These are phyloP conservation scores for Callinectes sapidus DNA, from an alignment of 2,888 invertebrate species.

Conservation along the genomic window DNA sequence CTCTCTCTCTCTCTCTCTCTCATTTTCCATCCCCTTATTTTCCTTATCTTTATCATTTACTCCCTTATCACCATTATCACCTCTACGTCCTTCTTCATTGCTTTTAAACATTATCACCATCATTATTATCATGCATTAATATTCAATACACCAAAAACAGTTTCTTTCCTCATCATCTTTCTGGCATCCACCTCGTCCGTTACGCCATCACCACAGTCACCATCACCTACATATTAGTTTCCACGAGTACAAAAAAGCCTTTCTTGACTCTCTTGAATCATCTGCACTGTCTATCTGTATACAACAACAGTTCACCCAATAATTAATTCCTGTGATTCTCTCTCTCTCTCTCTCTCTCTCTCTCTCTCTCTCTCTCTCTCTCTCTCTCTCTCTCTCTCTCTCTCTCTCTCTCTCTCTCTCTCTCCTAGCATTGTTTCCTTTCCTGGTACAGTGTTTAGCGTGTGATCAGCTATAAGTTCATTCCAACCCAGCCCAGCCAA, in stretches of 20 bases:
- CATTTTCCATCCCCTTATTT: not conserved
- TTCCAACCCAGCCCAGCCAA: no score
- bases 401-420: not conserved
- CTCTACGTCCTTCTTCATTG: not conserved
- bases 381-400: not conserved
- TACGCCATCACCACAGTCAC: not conserved
- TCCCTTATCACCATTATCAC: not conserved
- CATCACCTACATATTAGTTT: not conserved
- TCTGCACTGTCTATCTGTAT: not conserved
- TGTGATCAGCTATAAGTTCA: not conserved
- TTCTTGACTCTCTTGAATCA: not conserved
- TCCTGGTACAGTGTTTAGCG: not conserved
- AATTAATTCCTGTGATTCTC: not conserved
- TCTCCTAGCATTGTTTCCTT: not conserved
- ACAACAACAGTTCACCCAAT: not conserved
- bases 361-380: not conserved
- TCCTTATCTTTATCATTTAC: not conserved
- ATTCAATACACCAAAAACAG: not conserved
- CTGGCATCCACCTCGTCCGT: not conserved
- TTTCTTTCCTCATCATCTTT: not conserved
- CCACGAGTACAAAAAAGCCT: conserved; percentile 1
- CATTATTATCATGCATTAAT: not conserved
- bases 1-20: not conserved
- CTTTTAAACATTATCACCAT: not conserved
- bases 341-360: not conserved